phyloP scores from a whole-genome alignment of 2,797 vertebrate genomes.

The Melanogrammus aeglefinus region DNA sequence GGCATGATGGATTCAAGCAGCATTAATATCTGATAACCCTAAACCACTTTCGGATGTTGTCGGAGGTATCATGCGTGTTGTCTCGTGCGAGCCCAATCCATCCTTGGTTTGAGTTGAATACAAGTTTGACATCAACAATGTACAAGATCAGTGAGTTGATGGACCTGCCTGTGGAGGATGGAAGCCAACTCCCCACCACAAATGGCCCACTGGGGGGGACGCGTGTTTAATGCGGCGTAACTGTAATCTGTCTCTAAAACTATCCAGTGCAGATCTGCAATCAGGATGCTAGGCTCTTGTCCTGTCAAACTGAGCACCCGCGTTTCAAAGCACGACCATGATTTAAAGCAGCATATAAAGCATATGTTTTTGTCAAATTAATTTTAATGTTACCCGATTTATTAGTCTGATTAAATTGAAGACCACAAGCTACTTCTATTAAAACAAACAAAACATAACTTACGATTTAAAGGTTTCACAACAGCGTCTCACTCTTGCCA shows the following conservation, averaged over 20 bases:
- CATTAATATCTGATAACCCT: not conserved
- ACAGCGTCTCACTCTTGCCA: not conserved
- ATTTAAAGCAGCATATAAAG: not conserved
- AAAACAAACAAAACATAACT: not conserved
- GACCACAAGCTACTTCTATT: not conserved
- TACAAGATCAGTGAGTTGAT: no score
- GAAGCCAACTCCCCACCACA: no score
- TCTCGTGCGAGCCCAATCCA: no score
- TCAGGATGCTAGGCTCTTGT: no score
- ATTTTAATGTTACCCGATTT: not conserved
- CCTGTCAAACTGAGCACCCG: not conserved
- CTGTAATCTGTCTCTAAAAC: not conserved
- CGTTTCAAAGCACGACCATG: not conserved
- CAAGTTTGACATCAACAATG: no score
- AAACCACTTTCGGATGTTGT: not conserved
- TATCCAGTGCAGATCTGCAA: not conserved
- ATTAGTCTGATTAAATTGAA: not conserved
- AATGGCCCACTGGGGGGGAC: no score
- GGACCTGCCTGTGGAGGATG: no score
- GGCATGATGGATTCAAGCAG: not conserved
- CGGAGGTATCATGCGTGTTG: no score
- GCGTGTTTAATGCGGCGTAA: no score
- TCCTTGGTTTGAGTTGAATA: no score
- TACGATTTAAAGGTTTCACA: not conserved
- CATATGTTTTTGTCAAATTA: not conserved